Percentiles rank a stretch among this genome's conserved stretches.
Conservation (phyloP, 2,113 vertebrate genomes). For the Eidolon helvum region DNA sequence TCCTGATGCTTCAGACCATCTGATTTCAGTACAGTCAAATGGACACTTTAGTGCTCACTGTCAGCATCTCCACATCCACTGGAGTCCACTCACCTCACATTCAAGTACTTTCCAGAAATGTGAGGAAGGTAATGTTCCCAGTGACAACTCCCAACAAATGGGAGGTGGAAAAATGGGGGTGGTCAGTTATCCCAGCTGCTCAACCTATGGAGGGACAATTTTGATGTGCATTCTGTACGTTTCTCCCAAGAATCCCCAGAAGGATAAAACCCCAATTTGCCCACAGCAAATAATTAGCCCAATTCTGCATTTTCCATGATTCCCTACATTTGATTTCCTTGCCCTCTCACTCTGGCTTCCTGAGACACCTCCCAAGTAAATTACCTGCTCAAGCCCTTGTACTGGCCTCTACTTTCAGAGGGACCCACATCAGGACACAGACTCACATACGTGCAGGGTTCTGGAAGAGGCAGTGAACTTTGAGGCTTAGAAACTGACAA, state of each 20-base stretch:
- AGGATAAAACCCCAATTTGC: background rate
- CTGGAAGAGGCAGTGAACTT: background rate
- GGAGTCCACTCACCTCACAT: background rate
- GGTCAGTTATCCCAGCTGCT: background rate
- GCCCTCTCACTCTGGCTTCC: background rate
- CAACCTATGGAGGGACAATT: background rate
- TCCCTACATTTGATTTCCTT: background rate
- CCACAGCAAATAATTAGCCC: background rate
- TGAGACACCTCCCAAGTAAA: background rate
- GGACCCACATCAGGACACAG: background rate
- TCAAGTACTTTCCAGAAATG: fast-evolving
- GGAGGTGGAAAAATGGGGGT: background rate
- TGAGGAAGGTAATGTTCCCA: background rate
- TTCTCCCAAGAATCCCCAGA: background rate
- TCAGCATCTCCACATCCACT: background rate
- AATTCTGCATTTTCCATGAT: background rate
- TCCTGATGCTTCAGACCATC: background rate
- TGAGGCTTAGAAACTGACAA: background rate
- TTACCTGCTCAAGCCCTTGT: background rate
- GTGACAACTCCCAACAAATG: background rate
- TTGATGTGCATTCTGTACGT: background rate
- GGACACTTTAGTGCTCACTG: fast-evolving
- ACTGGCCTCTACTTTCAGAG: background rate
- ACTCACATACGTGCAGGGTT: background rate
- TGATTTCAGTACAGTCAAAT: background rate